Evolutionary conservation across 2,888 invertebrate genomes (phyloP).

Genomic region (Vannuccia rotundouncinata): DNA sequence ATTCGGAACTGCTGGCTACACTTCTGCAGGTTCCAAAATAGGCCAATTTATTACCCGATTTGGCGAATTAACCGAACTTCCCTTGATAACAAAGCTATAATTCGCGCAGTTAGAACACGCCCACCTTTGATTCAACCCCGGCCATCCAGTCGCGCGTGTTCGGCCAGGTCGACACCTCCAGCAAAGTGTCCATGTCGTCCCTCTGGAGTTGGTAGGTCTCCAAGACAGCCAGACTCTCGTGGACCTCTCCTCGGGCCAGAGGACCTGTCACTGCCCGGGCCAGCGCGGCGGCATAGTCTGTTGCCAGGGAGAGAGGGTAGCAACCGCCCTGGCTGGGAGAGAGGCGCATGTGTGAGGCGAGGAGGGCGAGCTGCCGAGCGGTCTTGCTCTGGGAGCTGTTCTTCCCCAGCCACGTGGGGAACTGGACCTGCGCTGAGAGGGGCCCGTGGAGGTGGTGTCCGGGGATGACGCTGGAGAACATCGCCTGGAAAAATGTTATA

Average conservation of each 20-base stretch:
- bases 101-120: no score
- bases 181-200: slow-evolving; percentile 81
- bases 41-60: no score
- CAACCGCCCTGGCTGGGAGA: slow-evolving; percentile 44
- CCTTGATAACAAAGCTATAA: no score
- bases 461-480: slow-evolving; percentile 82
- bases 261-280: slow-evolving; percentile 71
- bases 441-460: slow-evolving; percentile 76
- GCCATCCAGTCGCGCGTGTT: slow-evolving; percentile 66
- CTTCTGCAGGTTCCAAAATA: no score
- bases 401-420: slow-evolving; percentile 92
- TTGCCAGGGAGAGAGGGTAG: background rate
- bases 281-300: slow-evolving; percentile 54
- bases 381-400: slow-evolving; percentile 75
- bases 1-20: no score
- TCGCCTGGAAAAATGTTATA: slow-evolving; percentile 65
- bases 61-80: no score
- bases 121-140: slow-evolving; percentile 60
- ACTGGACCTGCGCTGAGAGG: slow-evolving; percentile 70
- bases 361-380: slow-evolving; percentile 71
- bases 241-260: slow-evolving; percentile 65
- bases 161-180: slow-evolving; percentile 79
- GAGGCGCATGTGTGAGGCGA: slow-evolving; percentile 75
- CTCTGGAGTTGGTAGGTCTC: slow-evolving; percentile 76
- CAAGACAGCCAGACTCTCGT: slow-evolving; percentile 66